Conservation (phyloP, 2,113 vertebrate genomes). For the Mesocricetus auratus region DNA sequence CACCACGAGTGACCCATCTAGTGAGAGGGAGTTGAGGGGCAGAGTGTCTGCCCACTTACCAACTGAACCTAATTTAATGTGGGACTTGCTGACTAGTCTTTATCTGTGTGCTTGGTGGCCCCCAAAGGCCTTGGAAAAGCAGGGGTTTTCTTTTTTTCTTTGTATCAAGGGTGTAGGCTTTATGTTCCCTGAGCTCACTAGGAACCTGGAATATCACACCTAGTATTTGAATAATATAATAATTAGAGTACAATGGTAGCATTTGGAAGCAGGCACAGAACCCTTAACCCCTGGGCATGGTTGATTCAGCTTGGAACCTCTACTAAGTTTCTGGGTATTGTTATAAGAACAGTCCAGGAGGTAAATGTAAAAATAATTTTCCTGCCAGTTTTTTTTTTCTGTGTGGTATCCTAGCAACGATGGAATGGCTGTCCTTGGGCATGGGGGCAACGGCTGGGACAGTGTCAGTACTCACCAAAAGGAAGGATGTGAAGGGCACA, state of each 20-base stretch:
- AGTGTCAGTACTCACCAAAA: conserved; percentile 9
- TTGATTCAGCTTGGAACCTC: conserved; percentile 62
- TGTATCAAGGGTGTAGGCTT: not conserved
- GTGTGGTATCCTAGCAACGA: conserved; percentile 77
- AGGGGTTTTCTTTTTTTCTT: not conserved
- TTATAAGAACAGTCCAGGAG: conserved; percentile 75
- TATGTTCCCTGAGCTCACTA: conserved; percentile 33
- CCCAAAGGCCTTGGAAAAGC: not conserved
- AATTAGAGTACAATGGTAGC: not conserved
- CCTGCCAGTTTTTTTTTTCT: conserved; percentile 71
- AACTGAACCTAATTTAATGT: not conserved
- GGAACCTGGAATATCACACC: conserved; percentile 43
- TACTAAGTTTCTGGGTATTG: conserved; percentile 66
- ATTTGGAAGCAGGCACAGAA: conserved; percentile 22
- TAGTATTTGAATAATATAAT: not conserved
- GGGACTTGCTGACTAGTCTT: not conserved
- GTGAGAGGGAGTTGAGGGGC: not conserved
- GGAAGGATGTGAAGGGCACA: not conserved
- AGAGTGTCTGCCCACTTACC: not conserved
- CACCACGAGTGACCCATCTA: not conserved
- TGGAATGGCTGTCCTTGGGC: conserved; percentile 70
- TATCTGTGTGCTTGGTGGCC: not conserved
- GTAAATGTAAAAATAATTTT: conserved; percentile 82
- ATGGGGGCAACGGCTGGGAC: conserved; percentile 53
- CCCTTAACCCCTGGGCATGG: not conserved